Evolutionary conservation across 2,888 invertebrate species (phyloP), one percentile per base, ranked within the genome.

Genomic region (Callyntrura guangdongensis): DNA sequence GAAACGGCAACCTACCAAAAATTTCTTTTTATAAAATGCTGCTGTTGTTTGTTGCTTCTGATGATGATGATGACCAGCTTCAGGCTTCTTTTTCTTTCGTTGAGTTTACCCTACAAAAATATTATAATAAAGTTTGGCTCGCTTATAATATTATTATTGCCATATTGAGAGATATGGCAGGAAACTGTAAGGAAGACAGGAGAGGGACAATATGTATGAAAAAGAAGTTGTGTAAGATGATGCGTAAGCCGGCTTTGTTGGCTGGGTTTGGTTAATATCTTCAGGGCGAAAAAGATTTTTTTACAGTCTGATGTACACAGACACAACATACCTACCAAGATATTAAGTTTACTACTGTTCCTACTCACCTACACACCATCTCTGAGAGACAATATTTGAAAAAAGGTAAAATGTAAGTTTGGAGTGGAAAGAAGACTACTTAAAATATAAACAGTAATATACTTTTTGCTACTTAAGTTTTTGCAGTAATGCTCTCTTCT

Each of bases 271-370:
- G 14, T 64, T 67, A 27, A 45, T 72, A 72, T 45, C 72, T 72
- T 72, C 12, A 17, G 45, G 72, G 72, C 72, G 45, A 72, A 72
- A 72, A 72, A 45, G 72, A 67, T 67, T 27, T n/a, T n/a, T 67
- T 27, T 67, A 67, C 67, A 25, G 14, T 67, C 67, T 12, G 14
- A 27, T 14, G 6, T n/a, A n/a, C n/a, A 27, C 12, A 17, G 17
- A 17, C 12, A 17, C 59, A n/a, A n/a, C n/a, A n/a, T n/a, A n/a
- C n/a, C n/a, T n/a, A n/a, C n/a, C n/a, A n/a, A n/a, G n/a, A n/a
- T n/a, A n/a, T n/a, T n/a, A n/a, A n/a, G 17, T 20, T 59, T 59
- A 3, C 59, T 59, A n/a, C n/a, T n/a, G n/a, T n/a, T 59, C 5
- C 17, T 64, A 25, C 64, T 8, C 59, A 59, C 14, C 59, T 9